Evolutionary conservation across 2,888 invertebrate genomes (phyloP).

Genomic region (Ornithoptera priamus): DNA sequence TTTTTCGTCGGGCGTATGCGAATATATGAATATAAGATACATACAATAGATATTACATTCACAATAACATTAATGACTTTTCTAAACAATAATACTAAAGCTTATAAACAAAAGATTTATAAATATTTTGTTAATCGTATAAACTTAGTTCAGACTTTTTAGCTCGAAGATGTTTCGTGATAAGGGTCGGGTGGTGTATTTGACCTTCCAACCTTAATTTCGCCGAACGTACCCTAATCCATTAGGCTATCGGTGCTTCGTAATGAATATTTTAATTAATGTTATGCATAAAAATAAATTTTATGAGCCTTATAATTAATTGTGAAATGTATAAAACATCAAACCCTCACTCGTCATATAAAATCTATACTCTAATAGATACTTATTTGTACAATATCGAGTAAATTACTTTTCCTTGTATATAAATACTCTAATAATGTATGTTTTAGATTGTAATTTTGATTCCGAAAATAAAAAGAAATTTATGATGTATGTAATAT

Average conservation of each 20-base stretch:
- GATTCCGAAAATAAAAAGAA: too few species aligned
- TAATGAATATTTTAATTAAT: not conserved
- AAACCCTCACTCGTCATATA: too few species aligned
- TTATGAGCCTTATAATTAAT: not conserved
- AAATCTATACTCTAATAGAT: too few species aligned
- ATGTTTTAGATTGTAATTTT: too few species aligned
- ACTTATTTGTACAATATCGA: too few species aligned
- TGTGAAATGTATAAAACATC: not conserved
- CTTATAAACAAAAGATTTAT: not conserved
- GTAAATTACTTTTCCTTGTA: too few species aligned
- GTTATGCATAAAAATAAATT: not conserved
- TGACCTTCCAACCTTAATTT: not conserved
- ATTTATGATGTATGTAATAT: too few species aligned
- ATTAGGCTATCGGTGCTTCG: not conserved
- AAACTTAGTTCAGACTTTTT: not conserved
- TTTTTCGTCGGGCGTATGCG: not conserved
- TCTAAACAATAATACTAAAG: not conserved
- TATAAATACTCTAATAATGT: too few species aligned
- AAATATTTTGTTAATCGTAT: not conserved
- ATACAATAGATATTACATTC: not conserved
- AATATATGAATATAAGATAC: not conserved
- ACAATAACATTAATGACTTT: not conserved
- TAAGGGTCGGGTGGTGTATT: not conserved
- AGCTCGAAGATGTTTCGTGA: not conserved
- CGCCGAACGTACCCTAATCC: not conserved